Evolutionary conservation across 2,797 vertebrate genomes (phyloP).

Genomic region (Glyptemys insculpta): DNA sequence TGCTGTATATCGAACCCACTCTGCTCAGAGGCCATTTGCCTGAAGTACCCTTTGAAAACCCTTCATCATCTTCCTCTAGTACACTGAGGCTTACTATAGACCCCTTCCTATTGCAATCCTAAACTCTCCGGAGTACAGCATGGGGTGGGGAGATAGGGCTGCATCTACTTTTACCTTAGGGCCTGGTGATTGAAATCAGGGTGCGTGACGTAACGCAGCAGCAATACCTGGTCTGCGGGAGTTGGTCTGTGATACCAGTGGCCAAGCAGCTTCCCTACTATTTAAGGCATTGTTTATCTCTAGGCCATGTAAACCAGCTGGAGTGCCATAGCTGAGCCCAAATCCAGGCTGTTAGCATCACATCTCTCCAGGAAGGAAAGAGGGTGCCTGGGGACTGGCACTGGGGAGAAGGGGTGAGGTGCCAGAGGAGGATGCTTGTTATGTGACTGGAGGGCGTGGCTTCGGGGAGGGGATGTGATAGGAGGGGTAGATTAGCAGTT

Average conservation of each 20-base stretch:
- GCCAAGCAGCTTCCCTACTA: not conserved
- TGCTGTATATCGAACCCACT: not conserved
- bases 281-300: not conserved
- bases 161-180: too few relatives aligned
- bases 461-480: not conserved
- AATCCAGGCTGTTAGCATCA: not conserved
- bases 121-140: too few relatives aligned
- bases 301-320: not conserved
- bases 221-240: not conserved
- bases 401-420: not conserved
- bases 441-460: not conserved
- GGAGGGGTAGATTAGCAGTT: not conserved
- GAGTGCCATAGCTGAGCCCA: not conserved
- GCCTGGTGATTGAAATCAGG: not conserved
- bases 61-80: not conserved
- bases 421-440: not conserved
- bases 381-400: not conserved
- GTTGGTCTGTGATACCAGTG: not conserved
- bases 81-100: not conserved
- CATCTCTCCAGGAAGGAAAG: not conserved
- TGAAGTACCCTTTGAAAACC: too few relatives aligned
- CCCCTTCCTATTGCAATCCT: too few relatives aligned
- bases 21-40: not conserved
- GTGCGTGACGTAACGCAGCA: not conserved
- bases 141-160: too few relatives aligned